Base-by-base conservation (phyloP, 30 jellyfish, hydroid and myxozoan species). In the Calvadosia cruxmelitensis region DNA sequence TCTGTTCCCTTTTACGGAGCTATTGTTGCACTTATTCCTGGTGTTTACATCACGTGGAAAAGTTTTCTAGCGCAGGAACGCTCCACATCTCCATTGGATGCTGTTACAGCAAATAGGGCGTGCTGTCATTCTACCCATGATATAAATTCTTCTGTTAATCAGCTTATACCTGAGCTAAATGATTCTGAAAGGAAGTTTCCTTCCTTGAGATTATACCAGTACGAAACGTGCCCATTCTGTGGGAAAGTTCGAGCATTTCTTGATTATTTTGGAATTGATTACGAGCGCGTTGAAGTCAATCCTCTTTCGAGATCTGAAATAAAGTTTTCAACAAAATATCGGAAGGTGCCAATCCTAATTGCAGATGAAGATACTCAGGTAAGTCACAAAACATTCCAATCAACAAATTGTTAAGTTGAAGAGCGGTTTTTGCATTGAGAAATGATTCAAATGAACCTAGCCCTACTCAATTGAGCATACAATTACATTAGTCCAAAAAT, bases 141-240 rank as follows among this genome's bases (percentile, higher is more conserved):
- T n/a, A n/a, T n/a, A n/a, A n/a, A n/a, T n/a, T n/a, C n/a, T n/a
- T n/a, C n/a, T n/a, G n/a, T n/a, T n/a, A n/a, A n/a, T n/a, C n/a
- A n/a, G n/a, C n/a, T n/a, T n/a, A n/a, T n/a, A n/a, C n/a, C n/a
- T n/a, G n/a, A n/a, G n/a, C n/a, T n/a, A n/a, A n/a, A n/a, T n/a
- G n/a, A n/a, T 10, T 42, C 20, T 42, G 57, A 42, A 5, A 42
- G 20, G 20, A 42, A 20, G 10, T 42, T 42, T 5, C 20, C 57
- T 5, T 20, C 57, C 20, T 42, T 42, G 78, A 73, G 63, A 7
- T 64, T 75, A 50, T 89, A 76, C 64, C 98, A 89, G 66, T 89
- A 89, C 49, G 77, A 93, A 5, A 89, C 94, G 16, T 89, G 98
- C 68, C 98, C 98, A 27, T 89, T 89, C 53, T 89, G 98, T 53